phyloP scores from a whole-genome alignment of 92 coral and sea anemone species.

The Zoanthus sociatus region DNA sequence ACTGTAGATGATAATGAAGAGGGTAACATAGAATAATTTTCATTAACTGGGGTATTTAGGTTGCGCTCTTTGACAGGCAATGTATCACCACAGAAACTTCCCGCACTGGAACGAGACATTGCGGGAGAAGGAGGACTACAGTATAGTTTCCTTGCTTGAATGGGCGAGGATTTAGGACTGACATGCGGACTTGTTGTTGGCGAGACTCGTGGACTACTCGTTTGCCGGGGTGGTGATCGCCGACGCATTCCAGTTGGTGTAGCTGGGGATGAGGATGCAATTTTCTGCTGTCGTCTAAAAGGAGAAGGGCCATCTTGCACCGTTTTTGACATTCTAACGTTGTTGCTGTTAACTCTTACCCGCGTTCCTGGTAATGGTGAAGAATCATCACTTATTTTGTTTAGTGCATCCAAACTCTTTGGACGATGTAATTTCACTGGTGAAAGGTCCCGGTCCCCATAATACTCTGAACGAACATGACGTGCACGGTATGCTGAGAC shows the following conservation, averaged over 20 bases:
- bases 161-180: conserved; percentile 47
- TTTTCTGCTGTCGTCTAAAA: conserved; percentile 43
- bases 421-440: conserved; percentile 76
- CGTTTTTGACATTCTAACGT: conserved; percentile 49
- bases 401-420: conserved; percentile 79
- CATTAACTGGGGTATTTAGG: conserved; percentile 3
- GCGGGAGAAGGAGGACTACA: conserved; percentile 55
- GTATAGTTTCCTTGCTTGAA: conserved; percentile 30
- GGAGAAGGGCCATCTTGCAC: conserved; percentile 49
- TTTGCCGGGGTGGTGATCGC: conserved; percentile 55
- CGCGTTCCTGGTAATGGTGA: conserved; percentile 7
- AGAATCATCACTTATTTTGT: conserved; percentile 51
- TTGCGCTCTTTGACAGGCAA: conserved; percentile 24
- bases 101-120: conserved; percentile 17
- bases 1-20: conserved; percentile 22
- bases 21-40: not conserved
- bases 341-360: conserved; percentile 23
- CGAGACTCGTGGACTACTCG: conserved; percentile 73
- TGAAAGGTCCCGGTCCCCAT: conserved; percentile 64
- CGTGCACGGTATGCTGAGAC: conserved; percentile 87
- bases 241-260: conserved; percentile 59
- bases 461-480: conserved; percentile 83
- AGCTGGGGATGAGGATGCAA: conserved; percentile 29
- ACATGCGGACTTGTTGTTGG: conserved; percentile 50
- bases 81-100: conserved; percentile 12